Conservation (phyloP, 2,113 vertebrate species). For the Centrocercus urophasianus region DNA sequence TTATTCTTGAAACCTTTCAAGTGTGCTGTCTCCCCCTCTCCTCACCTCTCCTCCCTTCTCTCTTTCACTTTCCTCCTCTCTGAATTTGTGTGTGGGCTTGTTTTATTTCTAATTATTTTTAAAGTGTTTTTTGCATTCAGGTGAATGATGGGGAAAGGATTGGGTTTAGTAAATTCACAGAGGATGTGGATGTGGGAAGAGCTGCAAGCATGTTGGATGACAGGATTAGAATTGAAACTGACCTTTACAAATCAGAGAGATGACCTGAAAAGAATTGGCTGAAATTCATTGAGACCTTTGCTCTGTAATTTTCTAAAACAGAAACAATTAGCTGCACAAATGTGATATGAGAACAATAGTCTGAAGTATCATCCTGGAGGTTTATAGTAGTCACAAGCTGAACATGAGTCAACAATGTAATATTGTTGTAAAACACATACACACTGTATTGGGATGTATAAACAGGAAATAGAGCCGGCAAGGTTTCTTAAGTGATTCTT, state of each 20-base stretch:
- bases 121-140: background rate
- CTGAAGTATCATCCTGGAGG: background rate
- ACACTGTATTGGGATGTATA: slow-evolving; percentile 1
- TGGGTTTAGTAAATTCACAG: background rate
- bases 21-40: background rate
- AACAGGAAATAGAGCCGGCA: slow-evolving; percentile 27
- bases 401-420: slow-evolving; percentile 47
- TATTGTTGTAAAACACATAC: slow-evolving; percentile 26
- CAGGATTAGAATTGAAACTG: background rate
- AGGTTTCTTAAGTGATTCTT: background rate
- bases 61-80: background rate
- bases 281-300: background rate
- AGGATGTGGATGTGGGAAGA: background rate
- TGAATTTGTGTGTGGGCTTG: background rate
- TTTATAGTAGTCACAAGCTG: slow-evolving; percentile 56
- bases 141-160: rapidly evolving
- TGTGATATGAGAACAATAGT: background rate
- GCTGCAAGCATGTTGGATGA: background rate
- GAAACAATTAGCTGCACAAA: slow-evolving; percentile 11
- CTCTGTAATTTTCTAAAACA: background rate
- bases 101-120: background rate
- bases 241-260: background rate
- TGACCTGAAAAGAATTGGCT: slow-evolving; percentile 4
- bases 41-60: background rate
- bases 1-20: background rate